These are phyloP conservation scores for Todiramphus chloris DNA, from an alignment of 2,113 vertebrate genomes.

Conservation along the genomic window DNA sequence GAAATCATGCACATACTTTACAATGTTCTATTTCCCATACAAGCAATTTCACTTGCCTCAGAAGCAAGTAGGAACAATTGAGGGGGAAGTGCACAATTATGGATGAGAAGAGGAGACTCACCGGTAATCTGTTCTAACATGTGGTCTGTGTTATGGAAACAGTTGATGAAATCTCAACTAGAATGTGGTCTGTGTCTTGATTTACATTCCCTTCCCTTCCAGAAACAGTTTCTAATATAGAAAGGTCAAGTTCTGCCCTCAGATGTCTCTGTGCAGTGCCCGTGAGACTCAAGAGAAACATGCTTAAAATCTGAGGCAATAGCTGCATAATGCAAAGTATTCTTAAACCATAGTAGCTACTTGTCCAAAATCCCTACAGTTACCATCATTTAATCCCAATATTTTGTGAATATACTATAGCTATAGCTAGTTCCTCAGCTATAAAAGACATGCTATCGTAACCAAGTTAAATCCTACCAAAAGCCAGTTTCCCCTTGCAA, in stretches of 20 bases:
- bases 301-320: background rate
- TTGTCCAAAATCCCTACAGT: background rate
- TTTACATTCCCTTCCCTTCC: conserved; percentile 25
- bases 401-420: background rate
- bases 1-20: background rate
- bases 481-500: background rate
- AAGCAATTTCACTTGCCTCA: background rate
- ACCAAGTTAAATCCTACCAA: background rate
- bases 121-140: conserved; percentile 25
- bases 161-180: conserved; percentile 41
- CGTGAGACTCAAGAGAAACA: background rate
- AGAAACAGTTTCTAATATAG: conserved; percentile 40
- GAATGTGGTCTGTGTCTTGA: conserved; percentile 25
- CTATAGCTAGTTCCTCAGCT: background rate
- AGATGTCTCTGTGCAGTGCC: background rate
- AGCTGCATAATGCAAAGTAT: background rate
- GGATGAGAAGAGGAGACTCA: conserved; percentile 1
- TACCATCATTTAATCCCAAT: background rate
- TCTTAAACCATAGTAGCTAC: background rate
- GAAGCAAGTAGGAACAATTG: background rate
- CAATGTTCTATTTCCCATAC: background rate
- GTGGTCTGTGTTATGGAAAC: conserved; percentile 31
- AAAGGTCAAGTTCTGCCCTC: conserved; percentile 25
- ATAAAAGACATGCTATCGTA: background rate
- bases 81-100: background rate